phyloP scores from a whole-genome alignment of 2,888 invertebrate genomes.

The Watsonalla binaria region DNA sequence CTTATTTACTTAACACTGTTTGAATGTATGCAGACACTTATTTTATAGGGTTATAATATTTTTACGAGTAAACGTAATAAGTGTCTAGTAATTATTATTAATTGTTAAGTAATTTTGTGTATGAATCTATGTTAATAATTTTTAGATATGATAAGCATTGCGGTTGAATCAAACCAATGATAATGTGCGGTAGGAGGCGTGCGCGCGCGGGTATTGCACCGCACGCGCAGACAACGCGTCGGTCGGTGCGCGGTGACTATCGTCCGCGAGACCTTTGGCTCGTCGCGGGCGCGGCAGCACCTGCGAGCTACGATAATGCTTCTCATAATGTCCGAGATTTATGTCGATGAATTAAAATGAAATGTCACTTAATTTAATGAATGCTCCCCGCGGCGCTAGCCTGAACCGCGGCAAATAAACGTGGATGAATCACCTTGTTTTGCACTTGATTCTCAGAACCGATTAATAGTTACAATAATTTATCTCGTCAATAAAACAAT shows the following conservation, averaged over 20 bases:
- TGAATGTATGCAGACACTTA: background rate
- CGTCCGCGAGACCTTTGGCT: constrained; percentile 47
- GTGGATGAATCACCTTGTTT: constrained; percentile 73
- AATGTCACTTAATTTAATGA: constrained; percentile 74
- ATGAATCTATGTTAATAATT: too few relatives aligned
- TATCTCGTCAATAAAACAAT: constrained; percentile 72
- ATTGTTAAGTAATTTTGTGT: too few relatives aligned
- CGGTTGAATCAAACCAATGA: constrained; percentile 16
- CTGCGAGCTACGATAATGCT: constrained; percentile 51
- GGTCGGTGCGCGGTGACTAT: constrained; percentile 39
- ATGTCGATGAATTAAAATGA: constrained; percentile 65
- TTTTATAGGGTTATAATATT: background rate
- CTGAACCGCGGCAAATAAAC: constrained; percentile 41
- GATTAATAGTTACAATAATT: constrained; percentile 72
- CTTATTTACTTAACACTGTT: background rate
- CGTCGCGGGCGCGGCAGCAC: constrained; percentile 39
- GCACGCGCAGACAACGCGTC: constrained; percentile 41
- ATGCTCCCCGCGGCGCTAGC: constrained; percentile 54
- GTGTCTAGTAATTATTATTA: too few relatives aligned
- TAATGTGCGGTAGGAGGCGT: constrained; percentile 18
- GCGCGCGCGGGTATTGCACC: constrained; percentile 8
- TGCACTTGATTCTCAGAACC: constrained; percentile 68
- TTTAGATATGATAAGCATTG: constrained; percentile 2
- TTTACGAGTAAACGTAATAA: background rate
- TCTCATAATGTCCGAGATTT: constrained; percentile 63